Conservation (phyloP, 2,113 vertebrate genomes). For the Phrynosoma platyrhinos region DNA sequence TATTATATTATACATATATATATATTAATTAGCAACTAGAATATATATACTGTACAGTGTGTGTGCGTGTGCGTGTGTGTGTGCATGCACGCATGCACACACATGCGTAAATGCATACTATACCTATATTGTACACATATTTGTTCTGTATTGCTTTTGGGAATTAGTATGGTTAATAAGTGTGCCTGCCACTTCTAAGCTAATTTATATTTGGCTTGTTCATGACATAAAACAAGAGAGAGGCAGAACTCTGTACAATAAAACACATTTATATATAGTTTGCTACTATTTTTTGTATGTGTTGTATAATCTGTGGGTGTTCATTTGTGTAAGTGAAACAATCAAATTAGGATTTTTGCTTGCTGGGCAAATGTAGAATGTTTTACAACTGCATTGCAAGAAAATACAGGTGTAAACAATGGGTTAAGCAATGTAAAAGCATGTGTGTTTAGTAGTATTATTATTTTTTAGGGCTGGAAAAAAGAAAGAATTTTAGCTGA, state of each 20-base stretch:
- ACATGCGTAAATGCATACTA: too few relatives aligned
- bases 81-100: too few relatives aligned
- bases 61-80: too few relatives aligned
- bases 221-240: conserved; percentile 6
- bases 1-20: conserved; percentile 46
- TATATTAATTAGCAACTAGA: conserved; percentile 57
- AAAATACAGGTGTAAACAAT: conserved; percentile 24
- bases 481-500: conserved; percentile 96
- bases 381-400: conserved; percentile 43
- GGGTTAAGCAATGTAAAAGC: conserved; percentile 43
- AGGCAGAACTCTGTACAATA: conserved; percentile 20
- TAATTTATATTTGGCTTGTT: conserved; percentile 56
- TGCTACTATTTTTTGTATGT: conserved; percentile 22
- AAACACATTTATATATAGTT: conserved; percentile 45
- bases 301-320: conserved; percentile 43
- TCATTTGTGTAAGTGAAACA: conserved; percentile 60
- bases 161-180: conserved; percentile 66
- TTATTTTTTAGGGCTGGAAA: conserved; percentile 92
- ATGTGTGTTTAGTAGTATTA: conserved; percentile 55
- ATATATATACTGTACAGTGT: conserved; percentile 15
- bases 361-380: conserved; percentile 54
- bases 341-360: conserved; percentile 63
- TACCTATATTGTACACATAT: background rate
- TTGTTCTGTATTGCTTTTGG: conserved; percentile 38
- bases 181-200: conserved; percentile 54